Conservation (phyloP, 2,797 vertebrate species). For the Pseudocheirus occidentalis region DNA sequence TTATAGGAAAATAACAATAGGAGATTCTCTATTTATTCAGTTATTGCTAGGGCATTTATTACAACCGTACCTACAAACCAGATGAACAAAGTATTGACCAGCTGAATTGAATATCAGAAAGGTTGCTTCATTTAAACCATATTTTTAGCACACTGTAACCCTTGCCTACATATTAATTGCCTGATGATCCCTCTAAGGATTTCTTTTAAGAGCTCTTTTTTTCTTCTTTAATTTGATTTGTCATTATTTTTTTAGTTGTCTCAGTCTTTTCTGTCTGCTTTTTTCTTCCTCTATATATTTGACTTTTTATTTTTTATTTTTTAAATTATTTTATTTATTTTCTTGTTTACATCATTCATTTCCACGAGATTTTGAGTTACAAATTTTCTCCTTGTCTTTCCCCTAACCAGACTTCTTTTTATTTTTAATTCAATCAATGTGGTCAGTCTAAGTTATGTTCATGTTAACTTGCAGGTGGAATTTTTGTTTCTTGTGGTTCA, state of each 20-base stretch:
- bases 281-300: conserved; percentile 42
- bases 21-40: conserved; percentile 51
- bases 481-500: conserved; percentile 65
- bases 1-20: conserved; percentile 62
- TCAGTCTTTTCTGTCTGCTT: not conserved
- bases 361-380: no score
- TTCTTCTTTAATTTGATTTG: conserved; percentile 62
- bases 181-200: conserved; percentile 7
- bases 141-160: conserved; percentile 36
- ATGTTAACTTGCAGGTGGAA: conserved; percentile 68
- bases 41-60: conserved; percentile 71
- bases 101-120: conserved; percentile 41
- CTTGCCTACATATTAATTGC: not conserved
- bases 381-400: no score
- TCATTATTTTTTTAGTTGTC: conserved; percentile 39
- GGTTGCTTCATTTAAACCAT: conserved; percentile 70
- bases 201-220: conserved; percentile 55
- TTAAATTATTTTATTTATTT: no score
- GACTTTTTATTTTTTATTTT: no score
- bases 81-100: conserved; percentile 67
- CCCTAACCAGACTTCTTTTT: conserved; percentile 67
- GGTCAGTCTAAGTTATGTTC: conserved; percentile 59
- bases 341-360: no score
- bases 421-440: conserved; percentile 63
- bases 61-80: conserved; percentile 62